Evolutionary conservation across 2,888 invertebrate species (phyloP).

Genomic region (Eremobia ochroleuca): DNA sequence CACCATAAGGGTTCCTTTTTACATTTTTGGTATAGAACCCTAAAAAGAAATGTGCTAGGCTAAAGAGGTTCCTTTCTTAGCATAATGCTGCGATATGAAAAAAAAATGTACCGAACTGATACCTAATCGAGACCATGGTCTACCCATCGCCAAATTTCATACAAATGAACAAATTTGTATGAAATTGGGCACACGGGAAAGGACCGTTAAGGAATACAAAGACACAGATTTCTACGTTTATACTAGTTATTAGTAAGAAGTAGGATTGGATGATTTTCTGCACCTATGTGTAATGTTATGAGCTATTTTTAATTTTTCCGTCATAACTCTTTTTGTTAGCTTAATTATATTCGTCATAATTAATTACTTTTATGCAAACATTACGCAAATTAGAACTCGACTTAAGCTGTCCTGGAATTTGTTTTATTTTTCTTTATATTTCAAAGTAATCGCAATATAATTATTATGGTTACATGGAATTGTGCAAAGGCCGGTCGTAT

Average conservation of each 20-base stretch:
- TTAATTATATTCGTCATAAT: slow-evolving; percentile 17
- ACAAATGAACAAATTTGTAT: neutral
- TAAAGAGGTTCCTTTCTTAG: neutral
- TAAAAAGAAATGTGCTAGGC: neutral
- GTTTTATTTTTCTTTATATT: slow-evolving; percentile 28
- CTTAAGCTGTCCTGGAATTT: slow-evolving; percentile 13
- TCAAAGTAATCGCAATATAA: slow-evolving; percentile 23
- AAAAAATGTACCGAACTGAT: neutral
- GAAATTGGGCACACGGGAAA: neutral
- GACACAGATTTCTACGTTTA: neutral
- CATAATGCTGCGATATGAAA: neutral
- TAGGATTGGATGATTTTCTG: neutral
- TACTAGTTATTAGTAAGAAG: neutral
- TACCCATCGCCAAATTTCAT: neutral
- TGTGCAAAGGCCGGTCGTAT: neutral
- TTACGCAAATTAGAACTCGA: slow-evolving; percentile 13
- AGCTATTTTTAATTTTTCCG: neutral
- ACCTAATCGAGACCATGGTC: neutral
- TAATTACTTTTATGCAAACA: slow-evolving; percentile 42
- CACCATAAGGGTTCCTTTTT: too few relatives aligned
- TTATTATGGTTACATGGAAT: slow-evolving; percentile 13
- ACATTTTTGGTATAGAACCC: too few relatives aligned
- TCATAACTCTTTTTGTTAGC: slow-evolving; percentile 9
- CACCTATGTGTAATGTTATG: neutral
- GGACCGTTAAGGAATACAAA: neutral